A percentile compares a stretch with the other conserved stretches of the same genome.
Conservation (phyloP, 2,113 vertebrate genomes). For the Ancistrus triradiatus region DNA sequence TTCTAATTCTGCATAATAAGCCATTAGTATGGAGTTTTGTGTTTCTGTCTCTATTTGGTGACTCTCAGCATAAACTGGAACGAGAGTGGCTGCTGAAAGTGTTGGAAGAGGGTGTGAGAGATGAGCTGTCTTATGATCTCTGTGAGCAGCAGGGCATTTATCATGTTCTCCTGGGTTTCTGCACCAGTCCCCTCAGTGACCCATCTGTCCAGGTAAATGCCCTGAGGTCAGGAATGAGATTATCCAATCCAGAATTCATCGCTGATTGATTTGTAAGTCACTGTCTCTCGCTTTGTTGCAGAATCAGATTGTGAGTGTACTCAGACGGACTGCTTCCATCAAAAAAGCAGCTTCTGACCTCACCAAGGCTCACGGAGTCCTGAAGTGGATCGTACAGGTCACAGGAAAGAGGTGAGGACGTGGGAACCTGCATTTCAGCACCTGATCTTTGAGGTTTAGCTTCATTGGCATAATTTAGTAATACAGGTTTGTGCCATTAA, state of each 20-base stretch:
- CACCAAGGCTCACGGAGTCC: slow-evolving; percentile 76
- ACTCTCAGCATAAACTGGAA: slow-evolving; percentile 80
- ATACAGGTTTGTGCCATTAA: too few species aligned
- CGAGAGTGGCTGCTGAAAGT: slow-evolving; percentile 81
- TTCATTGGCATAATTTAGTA: too few species aligned
- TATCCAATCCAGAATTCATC: background rate
- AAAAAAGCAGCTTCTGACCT: slow-evolving; percentile 81
- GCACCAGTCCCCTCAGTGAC: slow-evolving; percentile 80
- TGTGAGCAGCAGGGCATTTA: slow-evolving; percentile 81
- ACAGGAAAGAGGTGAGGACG: slow-evolving; percentile 74
- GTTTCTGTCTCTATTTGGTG: background rate
- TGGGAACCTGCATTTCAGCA: too few species aligned
- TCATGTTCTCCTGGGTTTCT: slow-evolving; percentile 79
- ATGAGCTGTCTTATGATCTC: slow-evolving; percentile 77
- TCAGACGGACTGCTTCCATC: slow-evolving; percentile 70
- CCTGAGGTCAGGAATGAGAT: background rate
- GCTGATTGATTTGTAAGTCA: background rate
- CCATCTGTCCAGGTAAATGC: slow-evolving; percentile 70
- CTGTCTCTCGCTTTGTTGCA: slow-evolving; percentile 46
- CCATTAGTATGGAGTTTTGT: background rate
- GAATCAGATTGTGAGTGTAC: slow-evolving; percentile 78
- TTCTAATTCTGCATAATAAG: too few species aligned
- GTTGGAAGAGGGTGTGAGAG: slow-evolving; percentile 78
- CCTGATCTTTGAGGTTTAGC: too few species aligned
- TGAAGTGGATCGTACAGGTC: slow-evolving; percentile 80